A percentile compares a stretch with the other conserved stretches of the same genome.
Evolutionary conservation across 2,113 vertebrate genomes (phyloP).

Genomic region (Empidonax alnorum): DNA sequence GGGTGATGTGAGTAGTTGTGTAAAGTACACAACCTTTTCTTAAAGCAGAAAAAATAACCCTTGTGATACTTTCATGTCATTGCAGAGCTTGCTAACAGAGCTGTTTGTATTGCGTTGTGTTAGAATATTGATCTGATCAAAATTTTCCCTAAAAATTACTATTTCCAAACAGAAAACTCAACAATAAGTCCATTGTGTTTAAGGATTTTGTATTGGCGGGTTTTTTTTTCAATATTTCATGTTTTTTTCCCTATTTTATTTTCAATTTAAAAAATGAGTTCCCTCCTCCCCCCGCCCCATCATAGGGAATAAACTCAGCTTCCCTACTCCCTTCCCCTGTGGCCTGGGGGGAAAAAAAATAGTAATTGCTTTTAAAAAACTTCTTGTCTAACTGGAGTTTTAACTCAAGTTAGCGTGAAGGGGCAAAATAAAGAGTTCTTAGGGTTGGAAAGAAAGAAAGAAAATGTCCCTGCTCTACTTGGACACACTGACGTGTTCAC

Average conservation of each 20-base stretch:
- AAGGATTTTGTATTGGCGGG: fast-evolving
- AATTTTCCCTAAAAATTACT: background rate
- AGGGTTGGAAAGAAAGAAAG: background rate
- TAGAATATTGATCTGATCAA: background rate
- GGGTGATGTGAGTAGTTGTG: background rate
- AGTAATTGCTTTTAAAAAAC: background rate
- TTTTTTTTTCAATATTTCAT: background rate
- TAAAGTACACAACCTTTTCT: background rate
- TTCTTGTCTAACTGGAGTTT: background rate
- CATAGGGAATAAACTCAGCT: background rate
- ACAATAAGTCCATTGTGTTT: background rate
- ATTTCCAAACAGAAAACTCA: background rate
- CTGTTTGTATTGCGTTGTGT: background rate
- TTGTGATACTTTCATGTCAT: background rate
- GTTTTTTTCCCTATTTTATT: background rate
- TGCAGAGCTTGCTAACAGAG: background rate
- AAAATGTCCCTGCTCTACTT: background rate
- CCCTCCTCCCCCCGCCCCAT: too few relatives aligned
- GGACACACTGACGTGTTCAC: background rate
- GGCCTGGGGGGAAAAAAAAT: background rate
- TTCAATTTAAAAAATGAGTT: background rate
- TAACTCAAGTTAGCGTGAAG: background rate
- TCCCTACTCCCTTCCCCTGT: background rate
- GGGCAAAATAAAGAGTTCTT: background rate
- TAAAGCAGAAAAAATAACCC: background rate